Evolutionary conservation across 2,888 invertebrate species (phyloP), one percentile per base, ranked within the genome.

Genomic region (Synanthedon formicaeformis): DNA sequence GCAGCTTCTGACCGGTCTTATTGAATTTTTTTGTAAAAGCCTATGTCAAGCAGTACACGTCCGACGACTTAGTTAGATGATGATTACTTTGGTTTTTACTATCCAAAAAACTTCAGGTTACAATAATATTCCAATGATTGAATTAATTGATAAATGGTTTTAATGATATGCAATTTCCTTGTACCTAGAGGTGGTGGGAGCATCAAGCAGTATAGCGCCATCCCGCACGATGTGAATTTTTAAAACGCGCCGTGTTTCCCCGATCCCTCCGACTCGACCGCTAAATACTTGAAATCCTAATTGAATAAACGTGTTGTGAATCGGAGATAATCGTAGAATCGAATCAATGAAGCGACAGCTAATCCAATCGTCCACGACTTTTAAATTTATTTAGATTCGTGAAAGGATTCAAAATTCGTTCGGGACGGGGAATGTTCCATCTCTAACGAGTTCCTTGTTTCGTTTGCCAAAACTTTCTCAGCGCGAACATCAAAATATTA

Each of bases 301-400:
- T 78, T 78, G 78, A 77, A 78, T 78, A 78, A 76, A 73, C 78
- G 78, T 78, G 78, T 78, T 71, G 65, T 65, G 69, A 68, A 71
- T 71, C 62, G 67, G 59, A 65, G 70, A 72, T 73, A 69, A 76
- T 76, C 74, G 54, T 41, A 52, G 73, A 64, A 60, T 58, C 58
- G 63, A 58, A 51, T 61, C 68, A 64, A 69, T 70, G 64, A 66
- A 62, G 63, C 65, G 41, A 40, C n/a, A 3, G 41, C 41, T 61
- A 63, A 66, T 69, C 65, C 62, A 65, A 67, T 66, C 63, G 62
- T 61, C 59, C 58, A 3, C 23, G 61, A 66, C 64, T 69, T 69
- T 71, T 66, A 68, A 70, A 72, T 71, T 69, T 70, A 71, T 71
- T 72, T 69, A 69, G 66, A 71, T 67, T 64, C 58, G 53, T 55